Conservation (phyloP, 2,113 vertebrate genomes). For the Python bivittatus region DNA sequence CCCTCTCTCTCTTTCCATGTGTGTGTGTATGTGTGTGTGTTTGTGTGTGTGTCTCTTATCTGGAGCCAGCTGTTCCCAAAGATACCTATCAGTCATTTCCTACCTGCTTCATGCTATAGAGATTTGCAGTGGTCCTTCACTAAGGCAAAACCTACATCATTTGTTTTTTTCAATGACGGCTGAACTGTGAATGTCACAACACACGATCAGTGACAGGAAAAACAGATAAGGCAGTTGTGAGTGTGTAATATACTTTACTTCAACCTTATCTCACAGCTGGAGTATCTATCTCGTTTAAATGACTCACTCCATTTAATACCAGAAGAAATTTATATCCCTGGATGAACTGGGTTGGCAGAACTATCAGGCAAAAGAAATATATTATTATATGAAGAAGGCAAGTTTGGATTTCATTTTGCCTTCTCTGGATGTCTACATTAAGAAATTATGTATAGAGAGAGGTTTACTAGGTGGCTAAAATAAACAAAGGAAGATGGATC, state of each 20-base stretch:
- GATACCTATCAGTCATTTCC: neutral
- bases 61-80: neutral
- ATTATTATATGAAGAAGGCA: neutral
- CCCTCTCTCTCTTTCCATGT: neutral
- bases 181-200: neutral
- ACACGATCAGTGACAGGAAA: neutral
- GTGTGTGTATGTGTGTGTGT: neutral
- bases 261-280: constrained; percentile 4
- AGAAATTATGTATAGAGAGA: neutral
- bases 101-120: neutral
- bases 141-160: neutral
- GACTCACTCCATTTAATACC: neutral
- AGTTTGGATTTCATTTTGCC: constrained; percentile 29
- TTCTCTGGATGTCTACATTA: neutral
- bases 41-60: neutral
- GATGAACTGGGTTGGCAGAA: constrained; percentile 10
- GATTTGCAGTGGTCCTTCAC: neutral
- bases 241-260: accelerated
- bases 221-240: neutral
- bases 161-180: neutral
- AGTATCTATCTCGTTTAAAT: constrained; percentile 23
- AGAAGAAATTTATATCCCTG: constrained; percentile 25
- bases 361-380: constrained; percentile 7
- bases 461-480: neutral
- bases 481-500: neutral